Evolutionary conservation across 2,113 vertebrate species (phyloP), one percentile per base, ranked within the genome.

Genomic region (Thermophis baileyi): DNA sequence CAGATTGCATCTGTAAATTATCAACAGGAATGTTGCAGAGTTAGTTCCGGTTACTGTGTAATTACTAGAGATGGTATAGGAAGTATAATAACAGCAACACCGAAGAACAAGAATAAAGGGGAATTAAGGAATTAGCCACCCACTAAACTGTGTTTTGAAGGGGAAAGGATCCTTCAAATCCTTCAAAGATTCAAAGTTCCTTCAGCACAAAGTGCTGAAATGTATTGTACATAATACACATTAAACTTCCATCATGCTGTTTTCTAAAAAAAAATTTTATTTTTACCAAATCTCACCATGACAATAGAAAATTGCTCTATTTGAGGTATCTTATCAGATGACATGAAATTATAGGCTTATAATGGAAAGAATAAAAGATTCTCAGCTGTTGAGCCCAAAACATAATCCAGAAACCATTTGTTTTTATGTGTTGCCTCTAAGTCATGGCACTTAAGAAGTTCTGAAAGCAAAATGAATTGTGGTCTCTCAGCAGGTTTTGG

Each of bases 61-160:
- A 93, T 93, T 63, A 87, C 9, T 53, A 51, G 25, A 90, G 24
- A 53, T 69, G 81, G 20, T 53, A 87, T 22, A 63, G n/a, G n/a
- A 60, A 86, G 46, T 14, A 44, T 86, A 86, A 87, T 47, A 94
- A 69, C 69, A 95, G 81, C 85, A 94, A 10, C 47, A 85, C 16
- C 27, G 0, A 74, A 69, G 46, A 93, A 35, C 0, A 90, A 91
- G 90, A 94, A 90, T 92, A 89, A 94, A 95, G 95, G 12, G 51
- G 10, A 93, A 90, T 90, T n/a, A 88, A n/a, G 25, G 85, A 47
- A 47, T 51, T 74, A 91, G 46, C 35, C 46, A 90, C 81, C 92
- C 0, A 20, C 51, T 87, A 93, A 94, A 95, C 94, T 93, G 60
- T 40, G 7, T 92, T 92, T 63, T 69, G 47, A 87, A 90, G 2